Percentiles rank a stretch among this genome's conserved stretches.
phyloP scores from a whole-genome alignment of 2,113 vertebrate genomes.

The Mola mola region DNA sequence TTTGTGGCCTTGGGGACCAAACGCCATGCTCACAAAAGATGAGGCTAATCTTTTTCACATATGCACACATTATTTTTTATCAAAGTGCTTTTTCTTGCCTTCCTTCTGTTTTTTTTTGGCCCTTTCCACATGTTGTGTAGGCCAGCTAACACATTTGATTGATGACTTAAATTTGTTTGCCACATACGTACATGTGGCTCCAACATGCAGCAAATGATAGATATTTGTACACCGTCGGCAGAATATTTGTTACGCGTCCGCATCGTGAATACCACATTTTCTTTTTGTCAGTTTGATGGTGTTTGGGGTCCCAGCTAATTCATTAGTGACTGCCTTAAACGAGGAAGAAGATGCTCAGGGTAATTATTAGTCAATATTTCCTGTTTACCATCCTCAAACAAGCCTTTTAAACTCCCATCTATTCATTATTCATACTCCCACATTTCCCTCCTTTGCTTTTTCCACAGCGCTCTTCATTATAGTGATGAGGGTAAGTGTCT shows the following conservation, averaged over 20 bases:
- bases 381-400: not conserved
- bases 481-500: not conserved
- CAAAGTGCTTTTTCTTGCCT: not conserved
- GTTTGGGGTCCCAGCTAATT: too few species aligned
- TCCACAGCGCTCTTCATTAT: not conserved
- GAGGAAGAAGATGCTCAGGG: not conserved
- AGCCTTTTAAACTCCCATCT: too few species aligned
- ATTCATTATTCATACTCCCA: not conserved
- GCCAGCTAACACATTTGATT: too few species aligned
- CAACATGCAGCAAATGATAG: too few species aligned
- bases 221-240: not conserved
- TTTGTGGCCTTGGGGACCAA: conserved; percentile 26
- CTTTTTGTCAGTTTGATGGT: not conserved
- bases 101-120: not conserved
- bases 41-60: not conserved
- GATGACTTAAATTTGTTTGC: not conserved
- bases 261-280: too few species aligned
- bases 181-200: too few species aligned
- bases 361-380: not conserved
- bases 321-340: not conserved
- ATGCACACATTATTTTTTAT: not conserved
- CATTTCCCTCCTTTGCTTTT: not conserved
- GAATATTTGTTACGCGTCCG: not conserved
- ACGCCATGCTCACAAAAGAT: conserved; percentile 17
- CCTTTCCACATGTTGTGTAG: too few species aligned